Conservation (phyloP, 1,140 invertebrate genomes). For the Trichonephila clavipes region DNA sequence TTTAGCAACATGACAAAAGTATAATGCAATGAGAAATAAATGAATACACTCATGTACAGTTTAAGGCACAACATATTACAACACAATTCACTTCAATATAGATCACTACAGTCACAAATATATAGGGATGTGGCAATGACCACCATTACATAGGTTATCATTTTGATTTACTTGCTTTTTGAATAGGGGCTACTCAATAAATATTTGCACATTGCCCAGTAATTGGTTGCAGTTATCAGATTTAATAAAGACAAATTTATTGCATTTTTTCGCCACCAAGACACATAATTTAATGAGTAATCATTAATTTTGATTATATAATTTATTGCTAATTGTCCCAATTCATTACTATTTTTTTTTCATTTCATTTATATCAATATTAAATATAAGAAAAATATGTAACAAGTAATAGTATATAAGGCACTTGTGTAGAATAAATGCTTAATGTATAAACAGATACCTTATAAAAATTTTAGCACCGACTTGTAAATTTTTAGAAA, state of each 20-base stretch:
- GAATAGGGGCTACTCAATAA: slow-evolving; percentile 40
- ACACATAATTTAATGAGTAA: no score
- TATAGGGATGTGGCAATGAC: slow-evolving; percentile 7
- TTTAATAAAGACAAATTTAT: neutral
- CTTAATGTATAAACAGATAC: neutral
- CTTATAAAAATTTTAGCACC: neutral
- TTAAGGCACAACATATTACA: slow-evolving; percentile 68
- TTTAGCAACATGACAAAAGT: slow-evolving; percentile 67
- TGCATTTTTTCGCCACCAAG: no score
- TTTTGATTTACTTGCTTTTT: slow-evolving; percentile 57
- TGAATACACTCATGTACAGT: slow-evolving; percentile 64
- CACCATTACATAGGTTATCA: neutral
- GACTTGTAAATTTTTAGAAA: neutral
- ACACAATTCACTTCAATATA: slow-evolving; percentile 44
- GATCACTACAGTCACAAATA: slow-evolving; percentile 24
- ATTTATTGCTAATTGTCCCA: no score
- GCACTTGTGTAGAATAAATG: neutral
- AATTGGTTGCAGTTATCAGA: neutral
- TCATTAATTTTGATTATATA: no score
- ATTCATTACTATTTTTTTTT: no score
- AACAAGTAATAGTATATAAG: neutral
- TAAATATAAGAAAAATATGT: no score
- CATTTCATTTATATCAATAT: no score
- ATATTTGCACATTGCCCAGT: slow-evolving; percentile 76
- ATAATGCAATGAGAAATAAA: slow-evolving; percentile 67